phyloP scores from a whole-genome alignment of 1,140 invertebrate genomes.

The Temnothorax nylanderi region DNA sequence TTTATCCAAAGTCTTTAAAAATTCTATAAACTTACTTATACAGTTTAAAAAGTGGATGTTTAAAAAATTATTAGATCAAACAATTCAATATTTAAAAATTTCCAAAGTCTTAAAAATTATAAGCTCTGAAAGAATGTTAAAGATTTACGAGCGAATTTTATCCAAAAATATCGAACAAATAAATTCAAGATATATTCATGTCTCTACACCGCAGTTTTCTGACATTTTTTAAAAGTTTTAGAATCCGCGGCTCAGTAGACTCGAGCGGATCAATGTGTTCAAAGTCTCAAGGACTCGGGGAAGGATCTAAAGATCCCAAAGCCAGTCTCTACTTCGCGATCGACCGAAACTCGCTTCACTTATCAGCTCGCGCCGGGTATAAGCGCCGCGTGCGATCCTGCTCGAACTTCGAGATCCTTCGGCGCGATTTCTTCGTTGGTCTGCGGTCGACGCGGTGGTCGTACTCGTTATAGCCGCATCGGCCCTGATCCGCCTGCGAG shows the following conservation, averaged over 20 bases:
- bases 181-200: not conserved
- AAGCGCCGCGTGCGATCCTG: constrained; percentile 22
- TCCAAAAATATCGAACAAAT: not conserved
- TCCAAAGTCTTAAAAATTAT: not conserved
- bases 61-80: not conserved
- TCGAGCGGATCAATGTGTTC: constrained; percentile 1
- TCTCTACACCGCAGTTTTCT: not conserved
- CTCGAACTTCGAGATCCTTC: constrained; percentile 24
- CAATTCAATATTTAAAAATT: not conserved
- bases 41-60: not conserved
- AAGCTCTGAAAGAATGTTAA: not conserved
- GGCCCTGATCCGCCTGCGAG: constrained; percentile 35
- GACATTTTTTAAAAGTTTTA: not conserved
- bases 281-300: not conserved
- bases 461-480: constrained; percentile 39
- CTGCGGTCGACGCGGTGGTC: constrained; percentile 29
- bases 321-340: not conserved
- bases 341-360: constrained; percentile 4
- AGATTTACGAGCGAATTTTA: not conserved
- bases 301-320: not conserved
- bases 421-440: constrained; percentile 33
- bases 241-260: not conserved
- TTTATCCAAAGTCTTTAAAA: not conserved
- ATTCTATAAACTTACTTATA: not conserved
- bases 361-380: constrained; percentile 1